Evolutionary conservation across 2,888 invertebrate species (phyloP).

Genomic region (Gisinianus flammeolus): DNA sequence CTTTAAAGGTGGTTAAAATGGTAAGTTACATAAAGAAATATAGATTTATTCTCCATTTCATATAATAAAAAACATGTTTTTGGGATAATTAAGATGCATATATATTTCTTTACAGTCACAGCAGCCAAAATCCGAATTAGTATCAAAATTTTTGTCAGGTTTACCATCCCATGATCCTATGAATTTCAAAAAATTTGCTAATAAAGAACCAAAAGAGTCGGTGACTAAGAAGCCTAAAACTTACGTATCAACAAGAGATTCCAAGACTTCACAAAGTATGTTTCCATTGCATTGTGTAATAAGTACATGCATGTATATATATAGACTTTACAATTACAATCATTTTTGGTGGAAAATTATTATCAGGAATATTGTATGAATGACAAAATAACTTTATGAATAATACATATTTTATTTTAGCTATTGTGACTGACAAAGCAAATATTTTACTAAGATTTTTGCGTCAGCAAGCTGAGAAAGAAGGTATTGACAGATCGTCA

Average conservation of each 20-base stretch:
- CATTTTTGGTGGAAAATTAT: no score
- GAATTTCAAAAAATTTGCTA: slow-evolving; percentile 89
- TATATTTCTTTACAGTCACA: slow-evolving; percentile 26
- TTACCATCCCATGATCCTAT: slow-evolving; percentile 70
- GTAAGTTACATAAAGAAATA: no score
- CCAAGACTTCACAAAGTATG: slow-evolving; percentile 90
- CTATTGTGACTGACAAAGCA: slow-evolving; percentile 94
- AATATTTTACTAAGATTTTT: slow-evolving; percentile 91
- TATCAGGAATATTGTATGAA: no score
- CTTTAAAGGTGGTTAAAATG: no score
- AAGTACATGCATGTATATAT: no score
- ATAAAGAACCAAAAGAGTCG: slow-evolving; percentile 80
- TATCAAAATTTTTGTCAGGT: slow-evolving; percentile 29
- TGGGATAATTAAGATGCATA: no score
- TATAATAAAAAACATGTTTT: no score
- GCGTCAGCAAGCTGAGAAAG: slow-evolving; percentile 69
- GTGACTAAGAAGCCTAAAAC: slow-evolving; percentile 87
- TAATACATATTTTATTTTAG: slow-evolving; percentile 68
- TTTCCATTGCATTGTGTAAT: background rate
- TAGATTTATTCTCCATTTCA: no score
- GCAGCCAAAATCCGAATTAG: slow-evolving; percentile 27
- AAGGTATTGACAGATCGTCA: background rate
- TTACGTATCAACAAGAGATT: slow-evolving; percentile 90
- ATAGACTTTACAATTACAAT: no score
- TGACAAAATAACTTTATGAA: no score